phyloP scores from a whole-genome alignment of 2,113 vertebrate genomes.

The Actenoides hombroni region DNA sequence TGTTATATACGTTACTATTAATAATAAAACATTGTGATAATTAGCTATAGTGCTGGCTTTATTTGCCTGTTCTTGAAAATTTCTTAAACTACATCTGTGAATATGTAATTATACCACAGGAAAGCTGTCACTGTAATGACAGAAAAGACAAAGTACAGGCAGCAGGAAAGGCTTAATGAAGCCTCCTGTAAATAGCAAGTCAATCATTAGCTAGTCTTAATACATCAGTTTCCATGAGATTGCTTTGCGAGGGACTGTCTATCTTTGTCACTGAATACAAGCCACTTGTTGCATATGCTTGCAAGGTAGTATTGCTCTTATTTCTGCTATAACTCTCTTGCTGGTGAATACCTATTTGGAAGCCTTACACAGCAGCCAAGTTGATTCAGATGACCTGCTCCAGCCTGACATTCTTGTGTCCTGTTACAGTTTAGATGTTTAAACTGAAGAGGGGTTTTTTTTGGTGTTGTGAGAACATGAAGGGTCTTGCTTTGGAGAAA shows the following conservation, averaged over 20 bases:
- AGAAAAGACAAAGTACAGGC: not conserved
- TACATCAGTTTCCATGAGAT: not conserved
- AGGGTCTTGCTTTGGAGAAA: not conserved
- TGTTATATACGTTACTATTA: not conserved
- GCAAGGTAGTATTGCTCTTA: not conserved
- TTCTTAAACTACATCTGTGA: not conserved
- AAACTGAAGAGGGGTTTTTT: not conserved
- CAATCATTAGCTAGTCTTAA: constrained; percentile 23
- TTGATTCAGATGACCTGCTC: not conserved
- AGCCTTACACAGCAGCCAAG: not conserved
- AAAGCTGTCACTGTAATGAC: not conserved
- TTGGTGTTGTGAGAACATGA: not conserved
- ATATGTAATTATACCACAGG: not conserved
- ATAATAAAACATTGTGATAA: not conserved
- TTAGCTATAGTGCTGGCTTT: not conserved
- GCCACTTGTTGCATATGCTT: not conserved
- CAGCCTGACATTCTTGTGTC: not conserved
- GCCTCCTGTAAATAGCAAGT: constrained; percentile 21
- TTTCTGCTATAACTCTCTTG: not conserved
- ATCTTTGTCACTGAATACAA: not conserved
- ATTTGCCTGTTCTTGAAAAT: not conserved
- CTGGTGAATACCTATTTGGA: not conserved
- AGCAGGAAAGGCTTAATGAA: not conserved
- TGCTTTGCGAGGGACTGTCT: not conserved
- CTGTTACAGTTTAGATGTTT: not conserved